Evolutionary conservation across 2,797 vertebrate species (phyloP).

Genomic region (Danio jaintianensis): DNA sequence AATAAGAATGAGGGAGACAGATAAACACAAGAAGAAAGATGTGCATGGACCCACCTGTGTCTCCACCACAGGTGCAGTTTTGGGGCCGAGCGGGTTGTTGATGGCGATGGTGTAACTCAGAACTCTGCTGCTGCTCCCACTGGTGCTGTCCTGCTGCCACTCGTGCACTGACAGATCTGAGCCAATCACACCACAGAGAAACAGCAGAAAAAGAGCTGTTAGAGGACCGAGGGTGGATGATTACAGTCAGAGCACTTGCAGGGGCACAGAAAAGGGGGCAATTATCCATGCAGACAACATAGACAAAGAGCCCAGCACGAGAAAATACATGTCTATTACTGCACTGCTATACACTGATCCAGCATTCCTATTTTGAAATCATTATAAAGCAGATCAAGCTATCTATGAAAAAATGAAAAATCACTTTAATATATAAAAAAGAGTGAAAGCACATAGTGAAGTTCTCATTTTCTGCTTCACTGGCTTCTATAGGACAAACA

Average conservation of each 20-base stretch:
- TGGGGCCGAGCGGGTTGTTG: conserved; percentile 91
- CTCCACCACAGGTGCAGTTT: conserved; percentile 89
- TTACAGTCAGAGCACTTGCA: conserved; percentile 25
- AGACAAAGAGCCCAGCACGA: not conserved
- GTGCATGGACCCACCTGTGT: conserved; percentile 81
- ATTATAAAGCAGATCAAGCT: not conserved
- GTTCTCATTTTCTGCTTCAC: conserved; percentile 1
- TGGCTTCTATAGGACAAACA: not conserved
- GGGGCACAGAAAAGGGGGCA: conserved; percentile 26
- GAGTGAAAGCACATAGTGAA: not conserved
- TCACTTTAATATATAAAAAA: not conserved
- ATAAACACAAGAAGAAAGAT: not conserved
- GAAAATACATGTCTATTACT: conserved; percentile 12
- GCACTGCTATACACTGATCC: not conserved
- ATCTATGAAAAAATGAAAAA: not conserved
- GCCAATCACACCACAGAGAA: conserved; percentile 5
- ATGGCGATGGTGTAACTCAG: conserved; percentile 91
- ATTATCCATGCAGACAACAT: conserved; percentile 35
- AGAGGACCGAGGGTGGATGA: not conserved
- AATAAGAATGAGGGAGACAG: not conserved
- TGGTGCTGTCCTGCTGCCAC: conserved; percentile 85
- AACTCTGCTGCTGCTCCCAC: conserved; percentile 83
- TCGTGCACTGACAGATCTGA: conserved; percentile 86
- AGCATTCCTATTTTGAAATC: not conserved
- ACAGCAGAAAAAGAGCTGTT: conserved; percentile 11